These are phyloP conservation scores for Drosophila nikananu DNA, from an alignment of 1,140 invertebrate species.

Conservation along the genomic window DNA sequence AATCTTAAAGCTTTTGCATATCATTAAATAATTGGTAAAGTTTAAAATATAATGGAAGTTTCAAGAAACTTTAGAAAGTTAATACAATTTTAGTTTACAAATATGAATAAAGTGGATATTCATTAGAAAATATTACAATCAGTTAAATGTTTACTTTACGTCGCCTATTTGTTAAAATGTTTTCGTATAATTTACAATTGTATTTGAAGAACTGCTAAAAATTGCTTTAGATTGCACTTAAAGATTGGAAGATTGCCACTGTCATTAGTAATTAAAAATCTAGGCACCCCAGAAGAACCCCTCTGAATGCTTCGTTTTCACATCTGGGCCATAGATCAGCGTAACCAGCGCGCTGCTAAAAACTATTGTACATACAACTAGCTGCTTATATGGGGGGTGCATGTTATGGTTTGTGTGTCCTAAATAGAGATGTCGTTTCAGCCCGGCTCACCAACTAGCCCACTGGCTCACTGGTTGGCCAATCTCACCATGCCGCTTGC, in stretches of 20 bases:
- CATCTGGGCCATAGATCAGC: conserved; percentile 26
- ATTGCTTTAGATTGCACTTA: conserved; percentile 1
- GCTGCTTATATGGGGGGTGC: conserved; percentile 62
- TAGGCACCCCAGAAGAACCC: conserved; percentile 14
- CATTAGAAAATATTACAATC: neutral
- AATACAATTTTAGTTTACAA: neutral
- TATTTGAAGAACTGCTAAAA: neutral
- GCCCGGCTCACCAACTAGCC: conserved; percentile 33
- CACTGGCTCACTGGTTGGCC: conserved; percentile 29
- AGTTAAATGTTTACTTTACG: neutral
- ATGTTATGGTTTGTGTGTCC: conserved; percentile 28
- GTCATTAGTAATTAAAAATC: conserved; percentile 1
- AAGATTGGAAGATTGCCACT: neutral
- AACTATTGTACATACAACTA: conserved; percentile 73
- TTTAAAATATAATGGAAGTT: neutral
- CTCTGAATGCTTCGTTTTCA: conserved; percentile 10
- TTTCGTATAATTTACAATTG: neutral
- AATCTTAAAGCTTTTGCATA: neutral
- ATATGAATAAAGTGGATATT: neutral
- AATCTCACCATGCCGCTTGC: conserved; percentile 61
- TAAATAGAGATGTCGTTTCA: conserved; percentile 34
- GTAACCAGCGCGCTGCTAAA: conserved; percentile 69
- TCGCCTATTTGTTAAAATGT: neutral
- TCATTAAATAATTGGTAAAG: neutral
- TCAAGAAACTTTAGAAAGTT: too few relatives aligned